Base-by-base conservation (phyloP, 1,140 invertebrate genomes). In the Pemphigus obesinymphae region DNA sequence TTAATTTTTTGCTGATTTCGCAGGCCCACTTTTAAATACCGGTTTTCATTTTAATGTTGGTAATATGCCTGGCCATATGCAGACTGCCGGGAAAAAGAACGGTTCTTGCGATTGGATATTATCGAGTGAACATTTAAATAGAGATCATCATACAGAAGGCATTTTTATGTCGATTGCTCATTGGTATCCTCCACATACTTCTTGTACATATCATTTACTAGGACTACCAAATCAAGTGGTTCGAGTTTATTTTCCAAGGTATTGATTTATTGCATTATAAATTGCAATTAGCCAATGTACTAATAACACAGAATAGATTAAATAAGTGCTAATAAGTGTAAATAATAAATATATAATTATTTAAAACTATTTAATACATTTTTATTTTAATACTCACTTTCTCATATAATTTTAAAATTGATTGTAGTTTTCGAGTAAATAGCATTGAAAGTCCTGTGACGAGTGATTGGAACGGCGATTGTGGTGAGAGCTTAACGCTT, bases 41-140 rank as follows among this genome's bases (percentile, higher is more conserved):
- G 95, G 95, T 1, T 97, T 97, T 86, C 94, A 96, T 86, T 96
- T 97, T 88, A 96, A 96, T 87, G 95, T 96, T 29, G 95, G 94
- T 68, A 96, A 95, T 86, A 96, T 94, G 94, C 94, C 95, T 1
- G 95, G 94, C 3, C 93, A 96, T 86, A 93, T 95, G 76, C 93
- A 96, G 84, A 94, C 94, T 0, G 92, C 93, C 1, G 94, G 94
- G 0, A 92, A 82, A 2, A 91, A 92, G 83, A 94, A 95, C 82
- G 94, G 93, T 8, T 94, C 92, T 50, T 96, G 95, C 86, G 93
- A 95, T 86, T 96, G 94, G 94, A 87, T 94, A 20, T 88, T 96
- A 20, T 95, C 92, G 76, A 94, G 93, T 80, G 92, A 95, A 83
- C 92, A 93, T 5, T 87, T 96, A 1, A 90, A 90, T 85, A 90